A percentile compares a stretch with the other conserved stretches of the same genome.
Evolutionary conservation across 2,888 invertebrate genomes (phyloP).

Genomic region (Gasteruption jaculator): DNA sequence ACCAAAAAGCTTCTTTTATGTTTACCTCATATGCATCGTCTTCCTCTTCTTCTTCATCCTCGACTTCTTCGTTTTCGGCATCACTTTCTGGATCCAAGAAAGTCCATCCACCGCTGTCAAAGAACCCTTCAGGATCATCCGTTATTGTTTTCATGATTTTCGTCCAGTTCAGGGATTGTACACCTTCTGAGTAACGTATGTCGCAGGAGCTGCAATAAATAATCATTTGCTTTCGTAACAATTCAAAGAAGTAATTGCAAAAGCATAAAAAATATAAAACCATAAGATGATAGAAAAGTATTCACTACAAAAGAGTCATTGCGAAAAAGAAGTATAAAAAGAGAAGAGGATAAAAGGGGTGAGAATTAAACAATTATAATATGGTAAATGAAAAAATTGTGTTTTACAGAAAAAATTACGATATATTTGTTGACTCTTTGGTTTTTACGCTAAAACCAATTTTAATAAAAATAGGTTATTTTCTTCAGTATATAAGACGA

Average conservation of each 20-base stretch:
- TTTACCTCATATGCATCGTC: constrained; percentile 57
- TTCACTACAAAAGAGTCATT: too few relatives aligned
- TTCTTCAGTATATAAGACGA: too few relatives aligned
- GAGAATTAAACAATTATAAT: too few relatives aligned
- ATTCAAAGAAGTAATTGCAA: neutral
- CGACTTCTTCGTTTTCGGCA: constrained; percentile 61
- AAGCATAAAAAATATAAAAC: neutral
- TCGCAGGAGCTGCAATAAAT: constrained; percentile 76
- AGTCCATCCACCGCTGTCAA: constrained; percentile 97
- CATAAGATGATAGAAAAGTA: too few relatives aligned
- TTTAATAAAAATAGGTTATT: too few relatives aligned
- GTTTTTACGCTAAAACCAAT: too few relatives aligned
- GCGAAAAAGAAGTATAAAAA: too few relatives aligned
- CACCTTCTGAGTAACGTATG: constrained; percentile 95
- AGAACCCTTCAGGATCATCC: constrained; percentile 98
- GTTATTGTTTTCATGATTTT: constrained; percentile 99
- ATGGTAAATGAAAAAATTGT: too few relatives aligned
- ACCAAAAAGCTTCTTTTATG: too few relatives aligned
- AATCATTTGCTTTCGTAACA: neutral
- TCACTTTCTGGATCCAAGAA: constrained; percentile 96
- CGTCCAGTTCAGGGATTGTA: constrained; percentile 97
- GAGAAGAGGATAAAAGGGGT: too few relatives aligned
- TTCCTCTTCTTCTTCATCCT: constrained; percentile 59
- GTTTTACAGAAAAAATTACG: too few relatives aligned
- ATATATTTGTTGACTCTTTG: too few relatives aligned